Percentiles rank a stretch among this genome's conserved stretches.
phyloP scores from a whole-genome alignment of 2,888 invertebrate genomes.

The Hirtodrosophila confusa region DNA sequence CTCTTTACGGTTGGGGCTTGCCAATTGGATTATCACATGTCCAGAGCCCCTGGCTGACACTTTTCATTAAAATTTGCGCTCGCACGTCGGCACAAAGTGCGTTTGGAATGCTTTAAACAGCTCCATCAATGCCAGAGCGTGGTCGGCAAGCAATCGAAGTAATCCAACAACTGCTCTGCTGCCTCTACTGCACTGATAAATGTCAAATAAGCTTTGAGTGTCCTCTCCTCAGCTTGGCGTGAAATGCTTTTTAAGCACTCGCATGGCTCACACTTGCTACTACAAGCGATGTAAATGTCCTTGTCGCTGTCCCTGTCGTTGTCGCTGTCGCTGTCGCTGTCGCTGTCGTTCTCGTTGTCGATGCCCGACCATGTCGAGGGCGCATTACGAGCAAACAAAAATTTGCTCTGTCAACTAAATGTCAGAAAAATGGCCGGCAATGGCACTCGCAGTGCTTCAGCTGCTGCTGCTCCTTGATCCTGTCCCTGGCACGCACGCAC shows the following conservation, averaged over 20 bases:
- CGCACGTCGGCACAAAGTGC: conserved; percentile 49
- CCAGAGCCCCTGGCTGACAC: conserved; percentile 36
- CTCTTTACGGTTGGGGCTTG: conserved; percentile 36
- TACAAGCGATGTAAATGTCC: conserved; percentile 51
- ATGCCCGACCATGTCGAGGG: conserved; percentile 54
- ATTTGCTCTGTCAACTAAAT: conserved; percentile 77
- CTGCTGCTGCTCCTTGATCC: conserved; percentile 45
- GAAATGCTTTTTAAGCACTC: conserved; percentile 75
- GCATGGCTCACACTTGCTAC: conserved; percentile 32
- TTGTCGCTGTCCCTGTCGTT: conserved; percentile 1
- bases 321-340: background rate
- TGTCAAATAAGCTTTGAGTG: conserved; percentile 72
- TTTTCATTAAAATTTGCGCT: conserved; percentile 70
- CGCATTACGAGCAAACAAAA: conserved; percentile 74
- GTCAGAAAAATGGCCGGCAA: conserved; percentile 74
- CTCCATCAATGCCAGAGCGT: conserved; percentile 67
- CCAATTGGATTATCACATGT: conserved; percentile 73
- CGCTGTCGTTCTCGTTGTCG: conserved; percentile 25
- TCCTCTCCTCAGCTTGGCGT: conserved; percentile 40
- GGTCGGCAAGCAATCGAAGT: conserved; percentile 36
- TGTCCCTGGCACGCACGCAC: conserved; percentile 72
- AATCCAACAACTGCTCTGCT: conserved; percentile 43
- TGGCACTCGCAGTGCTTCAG: conserved; percentile 41
- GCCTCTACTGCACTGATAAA: conserved; percentile 65
- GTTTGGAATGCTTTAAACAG: conserved; percentile 58